Conservation (phyloP, 1,140 invertebrate species). For the Ceratitis capitata region DNA sequence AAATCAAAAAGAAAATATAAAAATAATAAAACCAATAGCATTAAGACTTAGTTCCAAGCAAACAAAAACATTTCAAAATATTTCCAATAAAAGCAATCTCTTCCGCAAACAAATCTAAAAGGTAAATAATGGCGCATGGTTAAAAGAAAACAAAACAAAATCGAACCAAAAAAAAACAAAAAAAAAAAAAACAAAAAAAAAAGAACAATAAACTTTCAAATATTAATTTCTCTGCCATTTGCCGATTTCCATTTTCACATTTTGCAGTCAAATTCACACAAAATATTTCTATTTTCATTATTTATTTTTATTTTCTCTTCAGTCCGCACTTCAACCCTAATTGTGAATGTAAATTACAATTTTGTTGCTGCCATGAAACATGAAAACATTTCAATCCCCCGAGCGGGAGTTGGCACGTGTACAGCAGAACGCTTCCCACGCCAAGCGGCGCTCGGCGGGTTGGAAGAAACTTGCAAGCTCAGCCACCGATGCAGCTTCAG, state of each 20-base stretch:
- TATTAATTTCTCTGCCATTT: not conserved
- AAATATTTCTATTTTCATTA: not conserved
- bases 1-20: too few relatives aligned
- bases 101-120: not conserved
- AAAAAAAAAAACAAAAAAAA: too few relatives aligned
- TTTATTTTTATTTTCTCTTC: too few relatives aligned
- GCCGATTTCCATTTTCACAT: not conserved
- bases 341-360: constrained; percentile 28
- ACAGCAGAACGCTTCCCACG: not conserved
- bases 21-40: not conserved
- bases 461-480: too few relatives aligned
- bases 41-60: not conserved
- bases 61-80: not conserved
- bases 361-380: constrained; percentile 19
- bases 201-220: not conserved
- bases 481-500: not conserved
- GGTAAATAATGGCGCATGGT: too few relatives aligned
- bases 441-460: too few relatives aligned
- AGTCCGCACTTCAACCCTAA: constrained; percentile 12
- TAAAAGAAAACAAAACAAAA: too few relatives aligned
- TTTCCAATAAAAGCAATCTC: not conserved
- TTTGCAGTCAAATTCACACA: not conserved
- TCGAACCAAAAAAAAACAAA: too few relatives aligned
- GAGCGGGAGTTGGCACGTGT: constrained; percentile 9
- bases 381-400: constrained; percentile 9